Evolutionary conservation across 2,113 vertebrate genomes (phyloP).

Genomic region (Rhinichthys klamathensis): DNA sequence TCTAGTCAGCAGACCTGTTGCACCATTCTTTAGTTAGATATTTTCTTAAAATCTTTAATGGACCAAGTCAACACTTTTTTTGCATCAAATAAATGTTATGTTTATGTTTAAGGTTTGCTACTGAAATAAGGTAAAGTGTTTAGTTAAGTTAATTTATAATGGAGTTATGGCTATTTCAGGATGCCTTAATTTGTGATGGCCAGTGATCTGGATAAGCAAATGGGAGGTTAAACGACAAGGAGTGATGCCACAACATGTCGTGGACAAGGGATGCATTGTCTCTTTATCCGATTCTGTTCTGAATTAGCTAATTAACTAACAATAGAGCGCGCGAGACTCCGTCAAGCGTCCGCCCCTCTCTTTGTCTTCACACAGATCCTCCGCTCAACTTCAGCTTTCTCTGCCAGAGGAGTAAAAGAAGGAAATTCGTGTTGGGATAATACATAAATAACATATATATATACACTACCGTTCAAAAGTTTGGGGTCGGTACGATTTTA

Average conservation of each 20-base stretch:
- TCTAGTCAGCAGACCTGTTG: conserved; percentile 6
- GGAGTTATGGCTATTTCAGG: not conserved
- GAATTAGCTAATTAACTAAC: conserved; percentile 39
- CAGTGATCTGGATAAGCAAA: not conserved
- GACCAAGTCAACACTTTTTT: not conserved
- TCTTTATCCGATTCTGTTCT: conserved; percentile 15
- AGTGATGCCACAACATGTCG: conserved; percentile 40
- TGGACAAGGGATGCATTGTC: conserved; percentile 45
- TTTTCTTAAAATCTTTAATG: not conserved
- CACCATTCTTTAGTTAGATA: not conserved
- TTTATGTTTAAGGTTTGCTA: not conserved
- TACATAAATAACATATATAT: too few relatives aligned
- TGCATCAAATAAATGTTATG: not conserved
- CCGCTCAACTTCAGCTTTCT: not conserved
- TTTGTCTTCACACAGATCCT: not conserved
- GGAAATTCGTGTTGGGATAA: not conserved
- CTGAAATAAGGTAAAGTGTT: not conserved
- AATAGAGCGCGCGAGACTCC: conserved; percentile 20
- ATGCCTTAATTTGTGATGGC: not conserved
- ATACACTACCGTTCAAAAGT: too few relatives aligned
- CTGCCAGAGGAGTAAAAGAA: not conserved
- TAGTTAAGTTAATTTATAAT: not conserved
- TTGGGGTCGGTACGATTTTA: too few relatives aligned
- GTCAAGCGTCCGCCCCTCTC: conserved; percentile 16
- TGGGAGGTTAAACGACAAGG: conserved; percentile 11